Evolutionary conservation across 2,888 invertebrate genomes (phyloP), one percentile per base, ranked within the genome.

Genomic region (Oligia fasciuncula): DNA sequence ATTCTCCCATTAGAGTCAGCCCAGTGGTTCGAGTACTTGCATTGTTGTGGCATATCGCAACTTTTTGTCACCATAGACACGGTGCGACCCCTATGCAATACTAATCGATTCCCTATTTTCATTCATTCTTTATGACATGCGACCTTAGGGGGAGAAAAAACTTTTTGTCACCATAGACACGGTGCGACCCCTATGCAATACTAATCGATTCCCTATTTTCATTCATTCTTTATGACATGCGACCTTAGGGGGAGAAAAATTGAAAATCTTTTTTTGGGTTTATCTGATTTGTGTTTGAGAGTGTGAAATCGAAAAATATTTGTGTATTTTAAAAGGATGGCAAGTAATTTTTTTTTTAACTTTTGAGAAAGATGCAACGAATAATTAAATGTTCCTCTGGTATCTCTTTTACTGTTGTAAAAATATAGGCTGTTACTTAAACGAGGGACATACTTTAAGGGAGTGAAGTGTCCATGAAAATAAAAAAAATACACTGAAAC

Each of bases 81-180:
- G 83, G 46, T 17, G 54, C 83, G 77, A 86, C 85, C 88, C 89
- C 87, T 83, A 84, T 87, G 85, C 89, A 85, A 67, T 65, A 76
- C 84, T 89, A 89, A 91, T 91, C 91, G 91, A 91, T 90, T 88
- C 71, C 57, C 73, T 85, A 87, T 88, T 88, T 85, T 84, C 40
- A 40, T 40, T 57, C 4, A 89, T 90, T 87, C 89, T 90, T 90
- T 84, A 87, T 89, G 81, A 72, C 81, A 73, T 71, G 76, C 79
- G 78, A 83, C 66, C 43, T 79, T 49, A 69, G 54, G 80, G 88
- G 84, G 83, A 76, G 80, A 63, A 73, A 85, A 79, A 77, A 74
- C 35, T 72, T 82, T 87, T 80, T 87, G 88, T 89, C 86, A 29
- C 84, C 85, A 89, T 90, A 87, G 88, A 68, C 86, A 90, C 89